A percentile compares a stretch with the other conserved stretches of the same genome.
Evolutionary conservation across 2,888 invertebrate species (phyloP).

Genomic region (Drosophila neotestacea): DNA sequence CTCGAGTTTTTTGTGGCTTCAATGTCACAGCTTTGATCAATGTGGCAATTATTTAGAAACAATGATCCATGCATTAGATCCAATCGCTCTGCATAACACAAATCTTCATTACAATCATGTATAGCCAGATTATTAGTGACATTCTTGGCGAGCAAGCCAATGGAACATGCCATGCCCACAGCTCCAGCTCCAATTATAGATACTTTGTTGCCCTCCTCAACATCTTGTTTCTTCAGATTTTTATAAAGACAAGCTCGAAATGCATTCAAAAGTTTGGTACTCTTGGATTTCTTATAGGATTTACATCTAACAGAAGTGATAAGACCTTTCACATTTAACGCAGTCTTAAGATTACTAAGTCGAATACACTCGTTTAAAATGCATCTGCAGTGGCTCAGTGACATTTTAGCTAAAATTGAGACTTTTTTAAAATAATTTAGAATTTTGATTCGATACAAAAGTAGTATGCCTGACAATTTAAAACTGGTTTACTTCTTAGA

Average conservation of each 20-base stretch:
- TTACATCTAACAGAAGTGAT: background rate
- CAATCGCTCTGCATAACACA: conserved; percentile 85
- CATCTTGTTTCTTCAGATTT: conserved; percentile 12
- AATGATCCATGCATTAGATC: conserved; percentile 89
- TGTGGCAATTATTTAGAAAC: conserved; percentile 91
- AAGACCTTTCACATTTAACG: background rate
- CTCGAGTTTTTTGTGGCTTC: conserved; percentile 90
- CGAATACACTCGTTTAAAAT: background rate
- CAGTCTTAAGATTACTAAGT: background rate
- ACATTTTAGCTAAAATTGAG: too few species aligned
- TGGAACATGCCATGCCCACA: conserved; percentile 95
- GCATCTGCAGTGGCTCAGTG: background rate
- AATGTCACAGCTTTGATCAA: conserved; percentile 89
- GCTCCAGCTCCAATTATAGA: conserved; percentile 93
- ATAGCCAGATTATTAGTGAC: conserved; percentile 91
- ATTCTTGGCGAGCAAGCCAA: conserved; percentile 91
- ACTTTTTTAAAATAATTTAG: background rate
- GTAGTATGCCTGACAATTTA: too few species aligned
- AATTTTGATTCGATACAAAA: too few species aligned
- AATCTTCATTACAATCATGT: conserved; percentile 91
- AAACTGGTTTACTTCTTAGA: too few species aligned
- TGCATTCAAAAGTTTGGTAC: background rate
- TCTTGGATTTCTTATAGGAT: background rate
- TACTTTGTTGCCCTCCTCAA: conserved; percentile 87
- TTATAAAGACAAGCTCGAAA: conserved; percentile 39